Evolutionary conservation across 37 sponge, comb jelly and placozoan species (phyloP).

Genomic region (Chondrilla cf. caribensis): DNA sequence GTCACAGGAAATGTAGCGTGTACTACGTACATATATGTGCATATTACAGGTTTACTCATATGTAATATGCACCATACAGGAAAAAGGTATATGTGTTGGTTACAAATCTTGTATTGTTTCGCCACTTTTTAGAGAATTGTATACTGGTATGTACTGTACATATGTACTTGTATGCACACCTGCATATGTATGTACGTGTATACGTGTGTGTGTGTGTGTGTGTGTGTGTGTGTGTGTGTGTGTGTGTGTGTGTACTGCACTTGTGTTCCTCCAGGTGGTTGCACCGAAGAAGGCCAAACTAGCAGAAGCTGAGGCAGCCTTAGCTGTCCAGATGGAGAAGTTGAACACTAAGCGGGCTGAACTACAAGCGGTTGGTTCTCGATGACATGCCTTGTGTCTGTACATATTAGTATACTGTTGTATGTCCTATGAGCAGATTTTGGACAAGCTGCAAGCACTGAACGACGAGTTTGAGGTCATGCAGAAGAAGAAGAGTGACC

Average conservation of each 20-base stretch:
- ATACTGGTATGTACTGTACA: no score
- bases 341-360: conserved; percentile 89
- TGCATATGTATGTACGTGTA: no score
- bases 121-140: no score
- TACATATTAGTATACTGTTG: neutral
- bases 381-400: no score
- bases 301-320: conserved; percentile 83
- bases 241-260: neutral
- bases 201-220: neutral
- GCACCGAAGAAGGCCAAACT: conserved; percentile 95
- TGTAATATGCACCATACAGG: neutral
- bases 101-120: no score
- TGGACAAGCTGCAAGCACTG: conserved; percentile 83
- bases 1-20: neutral
- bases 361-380: conserved; percentile 65
- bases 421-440: conserved; percentile 18
- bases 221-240: neutral
- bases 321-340: conserved; percentile 91
- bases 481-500: conserved; percentile 67
- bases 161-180: no score
- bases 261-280: conserved; percentile 53
- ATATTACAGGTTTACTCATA: neutral
- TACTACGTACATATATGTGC: neutral
- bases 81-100: no score
- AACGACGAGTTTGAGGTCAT: conserved; percentile 88